phyloP scores from a whole-genome alignment of 2,113 vertebrate species.

The Kryptolebias marmoratus region DNA sequence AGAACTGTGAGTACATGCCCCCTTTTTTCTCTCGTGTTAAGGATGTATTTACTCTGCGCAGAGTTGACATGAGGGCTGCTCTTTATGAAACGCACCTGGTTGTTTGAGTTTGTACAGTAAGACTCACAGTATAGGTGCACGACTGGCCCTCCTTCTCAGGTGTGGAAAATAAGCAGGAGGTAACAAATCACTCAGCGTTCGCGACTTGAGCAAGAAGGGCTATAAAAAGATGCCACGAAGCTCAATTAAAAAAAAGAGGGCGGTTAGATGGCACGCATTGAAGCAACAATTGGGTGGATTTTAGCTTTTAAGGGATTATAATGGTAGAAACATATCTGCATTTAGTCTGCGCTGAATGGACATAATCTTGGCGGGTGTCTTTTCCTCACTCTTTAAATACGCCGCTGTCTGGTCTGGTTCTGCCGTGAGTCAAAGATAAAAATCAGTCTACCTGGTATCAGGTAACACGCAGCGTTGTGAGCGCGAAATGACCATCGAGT shows the following conservation, averaged over 20 bases:
- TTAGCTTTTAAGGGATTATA: conserved; percentile 70
- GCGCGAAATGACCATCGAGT: conserved; percentile 71
- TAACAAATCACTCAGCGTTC: conserved; percentile 56
- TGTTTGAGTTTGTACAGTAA: conserved; percentile 47
- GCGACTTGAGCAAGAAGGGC: conserved; percentile 42
- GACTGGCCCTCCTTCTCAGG: conserved; percentile 34
- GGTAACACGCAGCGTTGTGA: conserved; percentile 72
- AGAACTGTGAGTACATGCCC: conserved; percentile 90
- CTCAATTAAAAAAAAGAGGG: conserved; percentile 53
- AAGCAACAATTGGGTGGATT: conserved; percentile 49
- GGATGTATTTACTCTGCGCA: conserved; percentile 53
- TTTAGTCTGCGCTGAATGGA: conserved; percentile 48
- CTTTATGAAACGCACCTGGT: conserved; percentile 60
- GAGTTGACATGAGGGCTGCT: conserved; percentile 57
- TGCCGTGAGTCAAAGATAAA: conserved; percentile 69
- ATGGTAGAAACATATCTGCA: conserved; percentile 54
- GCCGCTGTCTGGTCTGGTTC: conserved; percentile 55
- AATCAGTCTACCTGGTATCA: conserved; percentile 82
- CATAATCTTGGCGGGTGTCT: conserved; percentile 67
- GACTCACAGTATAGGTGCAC: conserved; percentile 24
- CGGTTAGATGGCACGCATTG: conserved; percentile 47
- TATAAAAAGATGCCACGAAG: conserved; percentile 46
- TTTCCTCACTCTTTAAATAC: conserved; percentile 70
- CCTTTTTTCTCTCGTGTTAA: conserved; percentile 14
- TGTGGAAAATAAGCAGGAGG: conserved; percentile 39